Base-by-base conservation (phyloP, 2,113 vertebrate species). In the Larimichthys crocea region DNA sequence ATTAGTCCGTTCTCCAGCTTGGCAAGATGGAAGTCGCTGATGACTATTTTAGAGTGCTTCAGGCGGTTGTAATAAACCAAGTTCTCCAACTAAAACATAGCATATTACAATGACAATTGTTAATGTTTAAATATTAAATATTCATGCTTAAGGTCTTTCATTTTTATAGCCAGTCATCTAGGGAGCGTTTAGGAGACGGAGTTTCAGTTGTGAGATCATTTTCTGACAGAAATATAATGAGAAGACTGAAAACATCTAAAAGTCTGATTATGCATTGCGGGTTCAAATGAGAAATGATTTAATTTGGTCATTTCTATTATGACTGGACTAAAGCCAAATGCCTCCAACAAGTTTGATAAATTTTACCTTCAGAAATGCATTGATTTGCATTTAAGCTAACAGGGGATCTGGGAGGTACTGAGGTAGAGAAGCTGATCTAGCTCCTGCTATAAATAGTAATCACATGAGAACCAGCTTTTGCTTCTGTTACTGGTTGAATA, bases 41-140 rank as follows among this genome's bases (percentile, higher is more conserved):
- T 99, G 89, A 99, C 98, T 0, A 99, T 99, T 96, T 99, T 99
- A 4, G 98, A 99, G 91, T 99, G 97, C 95, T 99, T 99, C 93
- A 99, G 94, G 35, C 98, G 97, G 84, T 99, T 99, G 88, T 96
- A 99, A 90, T 99, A 99, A 71, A 99, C 97, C 91, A 99, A 92
- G 91, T 99, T 99, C 93, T 99, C 98, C 94, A 99, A 89, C 98
- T 99, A n/a, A 19, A 78, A 67, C 69, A 59, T 5, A 53, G 61
- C 15, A 71, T 17, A 72, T 78, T 31, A 26, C 3, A 73, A 49
- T 61, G 83, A 55, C 49, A 74, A 11, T n/a, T 17, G 48, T 50
- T 67, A 3, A 64, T 40, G 35, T 40, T 40, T 40, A 40, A 40
- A 8, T 40, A 40, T 53, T 14, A 24, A 65, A 76, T 40, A 74